A percentile compares a stretch with the other conserved stretches of the same genome.
Evolutionary conservation across 2,797 vertebrate genomes (phyloP).

Genomic region (Paedocypris micromegethes): DNA sequence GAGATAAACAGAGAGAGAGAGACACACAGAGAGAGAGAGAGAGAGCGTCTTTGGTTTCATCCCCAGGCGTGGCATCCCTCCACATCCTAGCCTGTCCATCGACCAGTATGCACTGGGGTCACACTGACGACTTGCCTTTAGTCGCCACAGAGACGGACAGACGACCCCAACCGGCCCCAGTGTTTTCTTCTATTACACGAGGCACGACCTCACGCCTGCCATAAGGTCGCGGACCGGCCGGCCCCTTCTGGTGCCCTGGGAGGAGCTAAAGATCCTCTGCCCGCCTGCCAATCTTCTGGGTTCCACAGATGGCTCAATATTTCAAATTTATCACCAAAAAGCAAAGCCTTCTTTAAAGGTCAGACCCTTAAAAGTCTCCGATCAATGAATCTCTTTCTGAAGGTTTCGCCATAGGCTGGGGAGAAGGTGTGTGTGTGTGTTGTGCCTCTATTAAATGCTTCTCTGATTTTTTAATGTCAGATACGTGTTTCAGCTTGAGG

Average conservation of each 20-base stretch:
- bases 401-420: constrained; percentile 51
- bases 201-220: constrained; percentile 68
- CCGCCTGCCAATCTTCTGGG: constrained; percentile 60
- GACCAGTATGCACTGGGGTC: constrained; percentile 32
- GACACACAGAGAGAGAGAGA: not conserved
- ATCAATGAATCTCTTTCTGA: constrained; percentile 76
- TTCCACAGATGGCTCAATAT: constrained; percentile 80
- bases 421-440: constrained; percentile 30
- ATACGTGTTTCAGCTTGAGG: constrained; percentile 6
- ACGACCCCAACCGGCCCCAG: constrained; percentile 48
- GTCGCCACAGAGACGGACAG: constrained; percentile 66
- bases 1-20: constrained; percentile 12
- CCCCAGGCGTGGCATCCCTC: constrained; percentile 48
- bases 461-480: constrained; percentile 4
- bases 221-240: constrained; percentile 68
- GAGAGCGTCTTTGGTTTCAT: constrained; percentile 54
- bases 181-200: constrained; percentile 66
- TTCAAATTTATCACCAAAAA: constrained; percentile 85
- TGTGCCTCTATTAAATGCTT: constrained; percentile 1
- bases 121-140: constrained; percentile 51
- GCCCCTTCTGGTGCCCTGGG: constrained; percentile 61
- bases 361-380: constrained; percentile 87
- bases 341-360: constrained; percentile 81
- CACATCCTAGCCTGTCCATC: constrained; percentile 43
- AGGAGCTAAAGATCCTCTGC: constrained; percentile 61